Evolutionary conservation across 2,113 vertebrate species (phyloP), one percentile per base, ranked within the genome.

Genomic region (Phylloscopus whistleri): DNA sequence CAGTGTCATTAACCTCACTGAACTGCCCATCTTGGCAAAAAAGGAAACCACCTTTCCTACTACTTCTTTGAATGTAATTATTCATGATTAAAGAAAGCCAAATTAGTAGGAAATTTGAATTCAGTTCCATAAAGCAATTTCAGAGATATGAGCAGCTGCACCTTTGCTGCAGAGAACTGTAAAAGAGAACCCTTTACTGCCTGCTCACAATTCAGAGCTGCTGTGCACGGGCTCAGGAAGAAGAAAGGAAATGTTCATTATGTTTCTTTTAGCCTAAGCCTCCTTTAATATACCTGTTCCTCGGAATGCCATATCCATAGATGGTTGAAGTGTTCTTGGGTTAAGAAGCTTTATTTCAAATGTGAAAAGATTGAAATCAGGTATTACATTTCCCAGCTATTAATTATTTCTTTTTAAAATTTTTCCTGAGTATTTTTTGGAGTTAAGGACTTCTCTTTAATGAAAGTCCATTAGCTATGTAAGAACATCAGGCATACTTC

Each of bases 31-130:
- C 74, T 35, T 51, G 46, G 63, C 26, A 89, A 82, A 91, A 27
- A 89, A 82, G 75, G 18, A 31, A 19, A 7, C 7, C 37, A 72
- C 17, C 43, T 79, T 87, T 79, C 49, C 66, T 60, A 12, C 74
- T 66, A 82, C n/a, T 90, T 51, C 75, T 92, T 91, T 70, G 74
- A 85, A 70, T 69, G 55, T 62, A 91, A 90, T 80, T 85, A 85
- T 83, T 91, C 41, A 63, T 15, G 19, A 85, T 90, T 69, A 87
- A 90, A 91, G 78, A 66, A 85, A 91, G 27, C 26, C 39, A 87
- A 89, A 74, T 94, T 58, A 76, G 30, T 35, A 66, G 39, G 63
- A 82, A 87, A 80, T 24, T 12, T 2, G 4, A 90, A 91, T 51
- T 83, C 46, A 83, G 78, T 51, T 68, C 58, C 67, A 93, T 48